These are phyloP conservation scores for Furcula furcula DNA, from an alignment of 2,888 invertebrate species.

Conservation along the genomic window DNA sequence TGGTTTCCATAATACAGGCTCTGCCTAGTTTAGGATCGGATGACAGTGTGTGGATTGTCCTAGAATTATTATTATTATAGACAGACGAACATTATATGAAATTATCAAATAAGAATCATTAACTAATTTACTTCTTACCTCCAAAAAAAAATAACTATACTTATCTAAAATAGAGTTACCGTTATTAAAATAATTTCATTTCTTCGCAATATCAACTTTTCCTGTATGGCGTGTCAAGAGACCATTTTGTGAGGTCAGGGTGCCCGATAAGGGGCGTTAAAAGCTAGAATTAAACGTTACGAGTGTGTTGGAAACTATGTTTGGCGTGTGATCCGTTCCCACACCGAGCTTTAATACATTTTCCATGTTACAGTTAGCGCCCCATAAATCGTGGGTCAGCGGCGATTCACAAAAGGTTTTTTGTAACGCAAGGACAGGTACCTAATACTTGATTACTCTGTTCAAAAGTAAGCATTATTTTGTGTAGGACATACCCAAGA, in stretches of 20 bases:
- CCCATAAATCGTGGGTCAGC: slow-evolving; percentile 78
- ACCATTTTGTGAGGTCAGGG: slow-evolving; percentile 17
- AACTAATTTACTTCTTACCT: too few species aligned
- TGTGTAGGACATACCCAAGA: too few species aligned
- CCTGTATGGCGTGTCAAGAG: slow-evolving; percentile 4
- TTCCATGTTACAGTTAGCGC: slow-evolving; percentile 81
- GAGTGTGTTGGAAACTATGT: slow-evolving; percentile 47
- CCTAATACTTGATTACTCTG: slow-evolving; percentile 50
- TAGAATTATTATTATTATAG: too few species aligned
- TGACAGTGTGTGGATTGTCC: too few species aligned
- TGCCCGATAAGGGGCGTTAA: slow-evolving; percentile 19
- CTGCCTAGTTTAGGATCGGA: too few species aligned
- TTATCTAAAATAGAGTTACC: too few species aligned
- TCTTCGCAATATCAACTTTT: too few species aligned
- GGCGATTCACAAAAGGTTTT: slow-evolving; percentile 66
- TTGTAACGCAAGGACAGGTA: slow-evolving; percentile 53
- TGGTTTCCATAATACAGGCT: too few species aligned
- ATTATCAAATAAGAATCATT: too few species aligned
- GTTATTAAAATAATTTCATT: too few species aligned
- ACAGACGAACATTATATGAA: too few species aligned
- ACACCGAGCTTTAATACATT: slow-evolving; percentile 78
- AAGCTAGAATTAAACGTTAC: slow-evolving; percentile 40
- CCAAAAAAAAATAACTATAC: too few species aligned
- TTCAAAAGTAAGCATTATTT: neutral
- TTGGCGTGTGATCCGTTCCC: slow-evolving; percentile 68